A percentile compares a stretch with the other conserved stretches of the same genome.
phyloP scores from a whole-genome alignment of 2,888 invertebrate genomes.

The Lepidochrysops patricia region DNA sequence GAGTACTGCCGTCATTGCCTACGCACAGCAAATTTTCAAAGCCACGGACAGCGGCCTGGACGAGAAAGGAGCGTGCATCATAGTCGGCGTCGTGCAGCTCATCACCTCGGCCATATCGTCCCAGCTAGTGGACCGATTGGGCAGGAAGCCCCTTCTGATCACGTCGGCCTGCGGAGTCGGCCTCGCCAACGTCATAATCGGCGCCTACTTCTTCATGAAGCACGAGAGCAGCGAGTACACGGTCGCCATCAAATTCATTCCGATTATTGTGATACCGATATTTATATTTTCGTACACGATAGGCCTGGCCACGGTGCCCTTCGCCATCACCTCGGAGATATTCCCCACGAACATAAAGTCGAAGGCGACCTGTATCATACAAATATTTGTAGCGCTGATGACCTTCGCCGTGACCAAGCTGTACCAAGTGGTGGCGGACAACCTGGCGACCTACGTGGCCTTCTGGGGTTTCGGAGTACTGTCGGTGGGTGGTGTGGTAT shows the following conservation, averaged over 20 bases:
- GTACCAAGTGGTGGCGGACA: constrained; percentile 70
- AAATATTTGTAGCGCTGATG: constrained; percentile 74
- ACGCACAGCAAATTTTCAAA: constrained; percentile 77
- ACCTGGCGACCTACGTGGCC: constrained; percentile 65
- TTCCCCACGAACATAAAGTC: constrained; percentile 78
- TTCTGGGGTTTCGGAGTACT: constrained; percentile 72
- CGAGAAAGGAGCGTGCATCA: constrained; percentile 65
- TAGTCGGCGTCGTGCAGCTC: constrained; percentile 70
- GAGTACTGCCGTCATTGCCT: constrained; percentile 74
- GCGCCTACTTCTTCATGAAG: constrained; percentile 73
- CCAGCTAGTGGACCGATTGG: constrained; percentile 75
- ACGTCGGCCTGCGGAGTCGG: constrained; percentile 73
- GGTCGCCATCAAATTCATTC: constrained; percentile 68
- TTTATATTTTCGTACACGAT: constrained; percentile 77
- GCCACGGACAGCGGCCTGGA: constrained; percentile 59
- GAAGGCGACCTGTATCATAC: constrained; percentile 76
- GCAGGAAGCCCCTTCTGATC: constrained; percentile 75
- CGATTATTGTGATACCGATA: constrained; percentile 72
- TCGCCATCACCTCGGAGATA: constrained; percentile 77
- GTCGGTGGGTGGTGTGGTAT: constrained; percentile 67
- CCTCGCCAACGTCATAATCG: constrained; percentile 67
- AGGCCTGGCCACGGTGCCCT: constrained; percentile 77
- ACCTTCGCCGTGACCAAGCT: constrained; percentile 75
- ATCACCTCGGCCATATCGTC: constrained; percentile 73
- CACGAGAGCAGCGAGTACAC: constrained; percentile 56